Percentiles rank a stretch among this genome's conserved stretches.
Evolutionary conservation across 1,140 invertebrate genomes (phyloP).

Genomic region (Ganaspis sp.): DNA sequence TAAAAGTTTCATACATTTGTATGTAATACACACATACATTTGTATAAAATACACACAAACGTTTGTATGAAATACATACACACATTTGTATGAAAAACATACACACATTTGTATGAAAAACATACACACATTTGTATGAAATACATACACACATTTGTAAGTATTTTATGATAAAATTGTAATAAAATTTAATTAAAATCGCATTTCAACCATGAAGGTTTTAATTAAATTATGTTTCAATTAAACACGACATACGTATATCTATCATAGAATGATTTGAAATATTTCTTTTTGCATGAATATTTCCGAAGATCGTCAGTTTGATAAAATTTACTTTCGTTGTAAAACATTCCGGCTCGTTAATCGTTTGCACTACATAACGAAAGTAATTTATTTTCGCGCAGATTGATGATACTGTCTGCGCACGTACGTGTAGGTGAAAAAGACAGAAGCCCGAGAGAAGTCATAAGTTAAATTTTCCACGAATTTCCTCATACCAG

Average conservation of each 20-base stretch:
- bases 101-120: too few species aligned
- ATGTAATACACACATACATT: too few species aligned
- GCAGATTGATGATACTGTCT: background rate
- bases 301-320: background rate
- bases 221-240: background rate
- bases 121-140: too few species aligned
- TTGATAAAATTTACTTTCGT: constrained; percentile 4
- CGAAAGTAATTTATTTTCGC: constrained; percentile 17
- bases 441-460: background rate
- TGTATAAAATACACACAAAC: too few species aligned
- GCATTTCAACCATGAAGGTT: background rate
- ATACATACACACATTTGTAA: too few species aligned
- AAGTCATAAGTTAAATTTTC: background rate
- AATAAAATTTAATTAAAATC: background rate
- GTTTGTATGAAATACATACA: too few species aligned
- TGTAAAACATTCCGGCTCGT: background rate
- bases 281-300: background rate
- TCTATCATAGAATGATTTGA: background rate
- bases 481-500: background rate
- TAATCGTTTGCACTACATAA: constrained; percentile 17
- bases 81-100: too few species aligned
- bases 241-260: background rate
- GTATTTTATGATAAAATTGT: too few species aligned
- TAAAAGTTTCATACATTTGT: too few species aligned
- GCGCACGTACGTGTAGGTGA: background rate